A percentile compares a stretch with the other conserved stretches of the same genome.
phyloP scores from a whole-genome alignment of 2,113 vertebrate species.

The Rhea pennata region DNA sequence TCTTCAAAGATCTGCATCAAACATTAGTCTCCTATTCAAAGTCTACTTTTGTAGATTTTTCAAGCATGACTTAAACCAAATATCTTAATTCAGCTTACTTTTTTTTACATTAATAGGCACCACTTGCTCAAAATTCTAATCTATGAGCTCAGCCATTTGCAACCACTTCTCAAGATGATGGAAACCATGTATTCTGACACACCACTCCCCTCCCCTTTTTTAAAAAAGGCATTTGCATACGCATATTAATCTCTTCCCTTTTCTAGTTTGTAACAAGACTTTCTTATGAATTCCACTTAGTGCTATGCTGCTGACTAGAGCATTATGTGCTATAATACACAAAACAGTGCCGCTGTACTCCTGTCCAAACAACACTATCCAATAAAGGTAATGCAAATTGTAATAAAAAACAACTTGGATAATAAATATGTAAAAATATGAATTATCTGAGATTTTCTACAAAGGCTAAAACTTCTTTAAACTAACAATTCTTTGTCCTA shows the following conservation, averaged over 20 bases:
- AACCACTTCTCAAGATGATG: background rate
- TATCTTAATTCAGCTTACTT: background rate
- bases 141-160: background rate
- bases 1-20: background rate
- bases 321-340: background rate
- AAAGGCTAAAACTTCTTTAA: background rate
- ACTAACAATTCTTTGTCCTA: background rate
- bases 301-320: background rate
- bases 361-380: background rate
- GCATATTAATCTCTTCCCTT: background rate
- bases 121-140: background rate
- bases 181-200: background rate
- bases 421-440: background rate
- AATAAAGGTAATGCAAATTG: background rate
- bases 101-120: background rate
- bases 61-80: background rate
- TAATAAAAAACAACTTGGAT: background rate
- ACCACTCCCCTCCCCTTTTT: background rate
- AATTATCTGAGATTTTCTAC: background rate
- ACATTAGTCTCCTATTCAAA: background rate
- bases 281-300: background rate
- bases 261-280: background rate
- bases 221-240: background rate
- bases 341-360: background rate
- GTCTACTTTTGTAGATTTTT: background rate